These are phyloP conservation scores for Pseudomyrmex sp. DNA, from an alignment of 1,140 invertebrate species.

Conservation along the genomic window DNA sequence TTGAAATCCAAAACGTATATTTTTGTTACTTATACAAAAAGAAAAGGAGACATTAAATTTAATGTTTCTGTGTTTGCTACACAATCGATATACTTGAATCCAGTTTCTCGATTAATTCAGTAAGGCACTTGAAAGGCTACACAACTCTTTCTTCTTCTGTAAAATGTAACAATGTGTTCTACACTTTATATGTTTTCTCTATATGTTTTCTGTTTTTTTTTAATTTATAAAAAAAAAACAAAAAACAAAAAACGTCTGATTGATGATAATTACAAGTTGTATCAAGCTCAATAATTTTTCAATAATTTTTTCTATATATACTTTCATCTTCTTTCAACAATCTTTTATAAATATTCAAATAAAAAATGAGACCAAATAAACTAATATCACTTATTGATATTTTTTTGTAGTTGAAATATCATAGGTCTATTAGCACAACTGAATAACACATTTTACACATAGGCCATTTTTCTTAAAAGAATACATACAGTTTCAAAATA, in stretches of 20 bases:
- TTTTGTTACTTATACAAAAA: constrained; percentile 48
- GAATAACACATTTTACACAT: neutral
- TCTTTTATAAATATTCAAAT: constrained; percentile 16
- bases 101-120: constrained; percentile 67
- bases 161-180: constrained; percentile 15
- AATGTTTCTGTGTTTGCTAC: constrained; percentile 30
- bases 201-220: neutral
- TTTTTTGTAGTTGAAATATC: neutral
- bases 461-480: constrained; percentile 1
- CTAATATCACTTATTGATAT: constrained; percentile 26
- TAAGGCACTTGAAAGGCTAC: constrained; percentile 79
- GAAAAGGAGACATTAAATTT: neutral
- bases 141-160: constrained; percentile 56
- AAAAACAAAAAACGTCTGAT: neutral
- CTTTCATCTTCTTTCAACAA: neutral
- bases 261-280: neutral
- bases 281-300: constrained; percentile 9
- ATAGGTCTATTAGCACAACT: constrained; percentile 3
- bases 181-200: constrained; percentile 47
- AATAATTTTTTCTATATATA: neutral
- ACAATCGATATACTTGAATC: constrained; percentile 64
- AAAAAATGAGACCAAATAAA: neutral
- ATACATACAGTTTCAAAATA: constrained; percentile 23
- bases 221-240: neutral
- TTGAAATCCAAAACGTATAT: constrained; percentile 49